Evolutionary conservation across 2,113 vertebrate species (phyloP).

Genomic region (Chloebia gouldiae): DNA sequence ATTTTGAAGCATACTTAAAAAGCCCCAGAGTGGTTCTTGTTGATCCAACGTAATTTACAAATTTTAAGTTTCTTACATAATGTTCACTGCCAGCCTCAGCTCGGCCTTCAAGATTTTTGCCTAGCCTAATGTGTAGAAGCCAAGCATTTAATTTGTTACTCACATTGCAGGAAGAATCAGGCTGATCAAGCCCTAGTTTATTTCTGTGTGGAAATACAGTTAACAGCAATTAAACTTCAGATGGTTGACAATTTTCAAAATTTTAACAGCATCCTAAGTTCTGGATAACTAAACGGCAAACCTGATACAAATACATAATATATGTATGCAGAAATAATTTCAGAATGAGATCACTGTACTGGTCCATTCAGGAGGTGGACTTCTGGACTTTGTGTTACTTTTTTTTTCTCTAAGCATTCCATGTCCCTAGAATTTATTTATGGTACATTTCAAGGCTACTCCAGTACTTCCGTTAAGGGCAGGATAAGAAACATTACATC

Average conservation of each 20-base stretch:
- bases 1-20: neutral
- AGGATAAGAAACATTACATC: constrained; percentile 9
- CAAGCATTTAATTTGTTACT: neutral
- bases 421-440: constrained; percentile 5
- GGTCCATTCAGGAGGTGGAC: neutral
- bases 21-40: neutral
- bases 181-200: neutral
- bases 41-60: neutral
- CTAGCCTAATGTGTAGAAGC: neutral
- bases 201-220: neutral
- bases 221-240: neutral
- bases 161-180: neutral
- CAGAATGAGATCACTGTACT: neutral
- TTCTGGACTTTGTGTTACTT: neutral
- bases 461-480: neutral
- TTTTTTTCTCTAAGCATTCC: neutral
- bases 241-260: neutral
- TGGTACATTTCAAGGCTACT: neutral
- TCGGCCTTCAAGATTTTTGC: neutral
- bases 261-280: neutral
- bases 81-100: neutral
- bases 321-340: neutral
- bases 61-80: neutral
- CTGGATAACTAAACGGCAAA: neutral
- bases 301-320: neutral